Conservation (phyloP, 2,797 vertebrate genomes). For the Coregonus sp. region DNA sequence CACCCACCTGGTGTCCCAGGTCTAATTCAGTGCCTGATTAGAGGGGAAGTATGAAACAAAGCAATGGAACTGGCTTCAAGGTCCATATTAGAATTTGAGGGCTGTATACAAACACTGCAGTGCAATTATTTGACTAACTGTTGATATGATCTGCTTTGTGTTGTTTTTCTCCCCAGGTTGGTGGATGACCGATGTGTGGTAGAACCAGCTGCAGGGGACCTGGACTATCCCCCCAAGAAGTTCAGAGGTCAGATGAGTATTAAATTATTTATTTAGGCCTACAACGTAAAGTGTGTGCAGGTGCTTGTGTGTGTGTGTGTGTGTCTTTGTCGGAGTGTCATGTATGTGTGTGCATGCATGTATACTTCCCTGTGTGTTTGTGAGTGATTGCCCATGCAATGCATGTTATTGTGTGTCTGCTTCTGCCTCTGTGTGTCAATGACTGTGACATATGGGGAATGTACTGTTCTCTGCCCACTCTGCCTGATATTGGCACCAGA, state of each 20-base stretch:
- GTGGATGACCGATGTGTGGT: conserved; percentile 97
- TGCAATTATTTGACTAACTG: neutral
- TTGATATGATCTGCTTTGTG: conserved; percentile 11
- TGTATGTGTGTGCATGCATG: conserved; percentile 17
- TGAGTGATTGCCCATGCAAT: neutral
- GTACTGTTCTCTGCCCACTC: neutral
- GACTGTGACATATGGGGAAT: neutral
- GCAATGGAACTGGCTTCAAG: neutral
- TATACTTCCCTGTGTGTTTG: conserved; percentile 12
- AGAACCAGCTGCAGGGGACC: conserved; percentile 89
- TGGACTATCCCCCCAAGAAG: conserved; percentile 96
- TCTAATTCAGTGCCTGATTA: neutral
- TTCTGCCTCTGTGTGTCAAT: neutral
- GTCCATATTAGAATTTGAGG: neutral
- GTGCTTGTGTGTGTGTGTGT: neutral
- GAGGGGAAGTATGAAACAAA: neutral
- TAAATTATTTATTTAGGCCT: neutral
- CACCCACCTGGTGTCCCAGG: too few relatives aligned
- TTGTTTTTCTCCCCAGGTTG: conserved; percentile 75
- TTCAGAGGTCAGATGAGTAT: conserved; percentile 84
- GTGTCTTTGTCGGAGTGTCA: conserved; percentile 5
- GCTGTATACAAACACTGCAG: neutral
- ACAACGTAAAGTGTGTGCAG: neutral
- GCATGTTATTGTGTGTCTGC: neutral
- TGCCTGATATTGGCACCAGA: neutral